Evolutionary conservation across 2,888 invertebrate genomes (phyloP).

Genomic region (Drosophila kambysellisi): DNA sequence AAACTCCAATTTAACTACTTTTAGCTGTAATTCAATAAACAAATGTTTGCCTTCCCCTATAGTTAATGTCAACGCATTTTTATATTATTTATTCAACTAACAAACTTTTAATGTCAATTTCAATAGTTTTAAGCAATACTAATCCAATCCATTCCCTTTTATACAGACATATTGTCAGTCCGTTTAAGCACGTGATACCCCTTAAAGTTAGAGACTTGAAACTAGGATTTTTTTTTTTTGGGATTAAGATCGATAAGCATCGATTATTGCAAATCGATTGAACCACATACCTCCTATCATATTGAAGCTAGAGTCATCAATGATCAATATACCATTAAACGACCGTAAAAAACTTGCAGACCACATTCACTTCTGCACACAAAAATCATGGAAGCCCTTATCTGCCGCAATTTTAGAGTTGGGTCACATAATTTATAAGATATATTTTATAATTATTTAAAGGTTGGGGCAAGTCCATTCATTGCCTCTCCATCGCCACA

Average conservation of each 20-base stretch:
- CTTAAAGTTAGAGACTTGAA: background rate
- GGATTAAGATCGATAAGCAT: background rate
- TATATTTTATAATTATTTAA: background rate
- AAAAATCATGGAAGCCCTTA: background rate
- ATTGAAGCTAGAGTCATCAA: background rate
- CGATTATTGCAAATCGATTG: background rate
- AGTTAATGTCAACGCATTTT: background rate
- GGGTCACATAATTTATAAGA: background rate
- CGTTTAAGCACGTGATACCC: background rate
- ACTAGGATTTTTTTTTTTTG: background rate
- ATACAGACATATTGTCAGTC: background rate
- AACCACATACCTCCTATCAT: background rate
- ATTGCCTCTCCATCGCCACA: background rate
- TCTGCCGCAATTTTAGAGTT: background rate
- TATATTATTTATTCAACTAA: background rate
- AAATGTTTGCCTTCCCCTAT: background rate
- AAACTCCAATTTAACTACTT: background rate
- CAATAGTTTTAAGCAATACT: background rate
- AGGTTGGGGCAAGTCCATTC: background rate
- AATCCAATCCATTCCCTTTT: background rate
- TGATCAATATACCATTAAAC: background rate
- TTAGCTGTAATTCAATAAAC: background rate
- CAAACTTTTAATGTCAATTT: background rate
- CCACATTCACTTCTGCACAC: background rate
- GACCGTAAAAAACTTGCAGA: background rate